Percentiles rank a stretch among this genome's conserved stretches.
These are phyloP conservation scores for Ips typographus DNA, from an alignment of 1,140 invertebrate species.

Conservation along the genomic window DNA sequence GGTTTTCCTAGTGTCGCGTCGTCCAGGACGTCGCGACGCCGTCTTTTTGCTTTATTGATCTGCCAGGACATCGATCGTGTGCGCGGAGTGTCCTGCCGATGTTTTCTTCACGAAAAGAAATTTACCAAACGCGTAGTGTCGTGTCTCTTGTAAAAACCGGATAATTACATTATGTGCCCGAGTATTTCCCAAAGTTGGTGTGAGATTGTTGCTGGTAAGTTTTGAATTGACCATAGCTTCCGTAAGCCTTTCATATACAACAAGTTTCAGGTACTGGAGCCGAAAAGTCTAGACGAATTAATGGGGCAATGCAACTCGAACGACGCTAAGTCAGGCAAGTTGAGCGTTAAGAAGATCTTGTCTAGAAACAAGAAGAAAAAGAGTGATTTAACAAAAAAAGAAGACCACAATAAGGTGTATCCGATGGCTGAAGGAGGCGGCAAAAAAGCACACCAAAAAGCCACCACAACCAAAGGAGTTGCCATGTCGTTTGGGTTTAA, in stretches of 20 bases:
- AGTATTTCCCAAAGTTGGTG: neutral
- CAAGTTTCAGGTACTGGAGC: neutral
- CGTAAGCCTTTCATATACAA: neutral
- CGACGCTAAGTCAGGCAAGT: slow-evolving; percentile 7
- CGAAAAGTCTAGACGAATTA: slow-evolving; percentile 4
- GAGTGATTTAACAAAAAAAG: slow-evolving; percentile 6
- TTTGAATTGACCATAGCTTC: neutral
- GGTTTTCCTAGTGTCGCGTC: neutral
- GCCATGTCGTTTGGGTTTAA: slow-evolving; percentile 72
- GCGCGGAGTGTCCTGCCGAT: neutral
- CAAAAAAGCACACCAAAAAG: slow-evolving; percentile 45
- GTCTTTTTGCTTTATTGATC: slow-evolving; percentile 9
- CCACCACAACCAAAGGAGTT: slow-evolving; percentile 59
- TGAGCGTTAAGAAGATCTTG: slow-evolving; percentile 7
- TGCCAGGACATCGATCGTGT: neutral
- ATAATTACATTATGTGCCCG: neutral
- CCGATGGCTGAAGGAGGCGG: neutral
- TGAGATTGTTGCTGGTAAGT: neutral
- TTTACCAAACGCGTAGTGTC: slow-evolving; percentile 5
- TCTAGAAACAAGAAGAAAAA: slow-evolving; percentile 17
- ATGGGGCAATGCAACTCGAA: slow-evolving; percentile 25
- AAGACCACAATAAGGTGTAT: slow-evolving; percentile 6
- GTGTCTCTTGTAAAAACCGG: neutral
- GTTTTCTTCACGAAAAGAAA: neutral
- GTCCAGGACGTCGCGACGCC: slow-evolving; percentile 4